Conservation (phyloP, 2,888 invertebrate species). For the Athrips mouffetella region DNA sequence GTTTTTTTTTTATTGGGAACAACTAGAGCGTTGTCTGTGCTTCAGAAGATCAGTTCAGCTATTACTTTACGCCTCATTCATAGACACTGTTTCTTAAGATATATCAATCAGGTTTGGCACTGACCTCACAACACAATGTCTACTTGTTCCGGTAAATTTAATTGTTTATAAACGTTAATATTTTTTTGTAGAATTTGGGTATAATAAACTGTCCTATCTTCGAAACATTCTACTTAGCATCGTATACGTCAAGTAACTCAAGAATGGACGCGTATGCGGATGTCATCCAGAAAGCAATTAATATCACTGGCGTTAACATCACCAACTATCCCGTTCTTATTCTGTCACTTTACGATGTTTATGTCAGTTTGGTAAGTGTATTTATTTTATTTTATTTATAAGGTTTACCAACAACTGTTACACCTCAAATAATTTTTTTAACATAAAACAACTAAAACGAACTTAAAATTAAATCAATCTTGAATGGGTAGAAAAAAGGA, state of each 20-base stretch:
- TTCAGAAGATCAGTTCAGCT: no score
- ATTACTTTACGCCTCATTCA: no score
- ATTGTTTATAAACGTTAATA: not conserved
- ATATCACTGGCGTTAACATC: not conserved
- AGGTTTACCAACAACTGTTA: not conserved
- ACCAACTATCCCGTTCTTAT: not conserved
- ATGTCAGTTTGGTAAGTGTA: not conserved
- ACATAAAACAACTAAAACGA: no score
- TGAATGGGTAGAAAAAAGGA: no score
- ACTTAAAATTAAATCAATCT: no score
- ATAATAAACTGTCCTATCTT: slow-evolving; percentile 3
- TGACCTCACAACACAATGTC: no score
- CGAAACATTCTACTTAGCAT: not conserved
- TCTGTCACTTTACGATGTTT: not conserved
- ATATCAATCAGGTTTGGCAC: no score
- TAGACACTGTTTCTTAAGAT: no score
- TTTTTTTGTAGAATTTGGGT: slow-evolving; percentile 5
- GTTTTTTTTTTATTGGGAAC: not conserved
- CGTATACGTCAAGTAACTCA: not conserved
- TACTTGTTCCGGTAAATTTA: no score
- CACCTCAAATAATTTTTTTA: no score
- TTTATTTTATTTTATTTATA: not conserved
- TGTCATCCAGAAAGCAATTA: not conserved
- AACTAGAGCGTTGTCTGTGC: not conserved
- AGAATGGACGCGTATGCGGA: not conserved